Conservation (phyloP, 2,888 invertebrate genomes). For the Emmelina monodactyla region DNA sequence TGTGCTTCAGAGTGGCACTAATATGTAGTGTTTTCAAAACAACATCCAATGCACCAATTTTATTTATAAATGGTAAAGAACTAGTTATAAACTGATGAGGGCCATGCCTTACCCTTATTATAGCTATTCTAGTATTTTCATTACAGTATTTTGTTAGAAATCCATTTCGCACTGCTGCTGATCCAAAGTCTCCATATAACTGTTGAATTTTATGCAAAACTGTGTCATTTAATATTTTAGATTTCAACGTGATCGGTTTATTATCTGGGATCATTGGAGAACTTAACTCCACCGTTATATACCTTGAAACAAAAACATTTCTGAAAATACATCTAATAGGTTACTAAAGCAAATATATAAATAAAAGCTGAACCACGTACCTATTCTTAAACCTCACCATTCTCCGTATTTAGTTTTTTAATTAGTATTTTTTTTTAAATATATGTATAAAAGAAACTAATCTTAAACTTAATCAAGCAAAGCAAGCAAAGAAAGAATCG, state of each 20-base stretch:
- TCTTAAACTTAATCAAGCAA: too few species aligned
- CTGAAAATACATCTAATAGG: too few species aligned
- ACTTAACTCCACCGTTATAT: conserved; percentile 72
- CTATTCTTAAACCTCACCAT: too few species aligned
- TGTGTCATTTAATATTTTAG: conserved; percentile 60
- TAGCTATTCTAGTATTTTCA: conserved; percentile 75
- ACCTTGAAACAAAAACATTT: too few species aligned
- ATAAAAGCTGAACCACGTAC: too few species aligned
- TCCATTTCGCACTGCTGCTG: conserved; percentile 73
- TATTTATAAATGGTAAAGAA: conserved; percentile 73
- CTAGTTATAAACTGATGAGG: conserved; percentile 77
- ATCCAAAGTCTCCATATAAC: conserved; percentile 79
- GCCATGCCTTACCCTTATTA: conserved; percentile 76
- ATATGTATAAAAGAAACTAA: too few species aligned
- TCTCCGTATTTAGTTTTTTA: too few species aligned
- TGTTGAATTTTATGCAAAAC: conserved; percentile 71
- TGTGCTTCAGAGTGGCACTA: conserved; percentile 81
- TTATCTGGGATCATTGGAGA: conserved; percentile 52
- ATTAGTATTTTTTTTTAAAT: too few species aligned
- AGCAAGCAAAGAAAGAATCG: too few species aligned
- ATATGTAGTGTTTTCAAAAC: conserved; percentile 72
- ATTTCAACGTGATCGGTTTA: conserved; percentile 55
- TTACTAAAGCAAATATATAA: too few species aligned
- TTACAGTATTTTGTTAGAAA: conserved; percentile 83
- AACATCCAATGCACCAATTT: conserved; percentile 69